Evolutionary conservation across 2,888 invertebrate genomes (phyloP).

Genomic region (Tanytarsus gracilentus): DNA sequence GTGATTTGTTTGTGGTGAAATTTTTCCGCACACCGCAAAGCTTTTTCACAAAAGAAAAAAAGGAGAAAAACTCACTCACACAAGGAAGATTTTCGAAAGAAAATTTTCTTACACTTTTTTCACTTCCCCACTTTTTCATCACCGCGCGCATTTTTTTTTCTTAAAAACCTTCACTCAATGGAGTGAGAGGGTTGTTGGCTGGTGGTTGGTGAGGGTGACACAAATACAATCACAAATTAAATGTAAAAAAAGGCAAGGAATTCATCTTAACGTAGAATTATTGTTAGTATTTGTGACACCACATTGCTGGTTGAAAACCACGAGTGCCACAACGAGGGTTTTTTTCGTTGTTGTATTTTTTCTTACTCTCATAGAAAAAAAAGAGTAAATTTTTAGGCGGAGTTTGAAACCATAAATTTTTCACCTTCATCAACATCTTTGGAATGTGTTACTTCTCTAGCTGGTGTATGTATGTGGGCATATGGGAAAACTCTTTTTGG

Average conservation of each 20-base stretch:
- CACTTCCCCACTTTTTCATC: conserved; percentile 23
- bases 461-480: background rate
- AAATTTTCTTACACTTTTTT: conserved; percentile 12
- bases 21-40: background rate
- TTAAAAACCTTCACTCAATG: background rate
- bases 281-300: conserved; percentile 22
- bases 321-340: conserved; percentile 18
- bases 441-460: background rate
- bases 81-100: background rate
- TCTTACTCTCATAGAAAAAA: background rate
- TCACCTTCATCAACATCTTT: background rate
- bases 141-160: conserved; percentile 24
- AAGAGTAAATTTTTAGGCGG: background rate
- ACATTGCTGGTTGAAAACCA: conserved; percentile 23
- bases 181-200: conserved; percentile 5
- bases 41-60: background rate
- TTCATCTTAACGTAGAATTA: conserved; percentile 15
- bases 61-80: background rate
- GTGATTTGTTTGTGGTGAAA: background rate
- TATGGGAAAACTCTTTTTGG: background rate
- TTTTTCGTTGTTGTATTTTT: conserved; percentile 11
- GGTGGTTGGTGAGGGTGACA: background rate
- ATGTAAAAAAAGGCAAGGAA: background rate
- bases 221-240: conserved; percentile 7
- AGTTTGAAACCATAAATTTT: conserved; percentile 25